Percentiles rank a stretch among this genome's conserved stretches.
These are phyloP conservation scores for Drosophila conformis DNA, from an alignment of 2,888 invertebrate species.

Conservation along the genomic window DNA sequence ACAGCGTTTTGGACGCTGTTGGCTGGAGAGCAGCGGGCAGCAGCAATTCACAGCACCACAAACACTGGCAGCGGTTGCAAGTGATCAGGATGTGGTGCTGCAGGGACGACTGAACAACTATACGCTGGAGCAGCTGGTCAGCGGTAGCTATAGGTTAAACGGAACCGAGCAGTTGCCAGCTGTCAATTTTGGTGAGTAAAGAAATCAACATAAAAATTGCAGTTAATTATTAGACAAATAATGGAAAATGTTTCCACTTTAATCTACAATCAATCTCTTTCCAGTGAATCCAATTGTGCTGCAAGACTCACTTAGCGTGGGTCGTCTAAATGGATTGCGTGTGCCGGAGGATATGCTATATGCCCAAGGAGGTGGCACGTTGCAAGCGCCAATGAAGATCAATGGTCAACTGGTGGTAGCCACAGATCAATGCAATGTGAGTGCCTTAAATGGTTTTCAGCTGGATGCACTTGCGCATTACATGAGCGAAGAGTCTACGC, in stretches of 20 bases:
- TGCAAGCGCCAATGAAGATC: constrained; percentile 61
- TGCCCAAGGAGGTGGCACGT: constrained; percentile 68
- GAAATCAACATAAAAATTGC: not conserved
- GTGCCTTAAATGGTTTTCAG: constrained; percentile 70
- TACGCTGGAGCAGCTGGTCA: constrained; percentile 84
- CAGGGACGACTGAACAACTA: constrained; percentile 85
- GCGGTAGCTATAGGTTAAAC: constrained; percentile 86
- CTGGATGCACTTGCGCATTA: constrained; percentile 60
- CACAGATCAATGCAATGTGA: constrained; percentile 52
- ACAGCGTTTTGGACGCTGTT: constrained; percentile 83
- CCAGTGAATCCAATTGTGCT: constrained; percentile 78
- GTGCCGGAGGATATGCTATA: constrained; percentile 85
- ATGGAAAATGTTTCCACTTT: not conserved
- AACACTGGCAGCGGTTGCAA: constrained; percentile 62
- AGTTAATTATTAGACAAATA: not conserved
- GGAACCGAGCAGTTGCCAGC: constrained; percentile 85
- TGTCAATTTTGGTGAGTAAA: constrained; percentile 84
- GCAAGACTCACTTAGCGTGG: constrained; percentile 72
- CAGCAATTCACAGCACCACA: constrained; percentile 82
- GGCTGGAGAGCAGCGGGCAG: constrained; percentile 82
- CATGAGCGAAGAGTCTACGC: constrained; percentile 44
- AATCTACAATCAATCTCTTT: not conserved
- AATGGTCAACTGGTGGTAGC: constrained; percentile 46
- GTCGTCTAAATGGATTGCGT: constrained; percentile 82
- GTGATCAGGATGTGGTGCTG: constrained; percentile 62